A percentile compares a stretch with the other conserved stretches of the same genome.
Evolutionary conservation across 2,888 invertebrate genomes (phyloP).

Genomic region (Hymenopus coronatus): DNA sequence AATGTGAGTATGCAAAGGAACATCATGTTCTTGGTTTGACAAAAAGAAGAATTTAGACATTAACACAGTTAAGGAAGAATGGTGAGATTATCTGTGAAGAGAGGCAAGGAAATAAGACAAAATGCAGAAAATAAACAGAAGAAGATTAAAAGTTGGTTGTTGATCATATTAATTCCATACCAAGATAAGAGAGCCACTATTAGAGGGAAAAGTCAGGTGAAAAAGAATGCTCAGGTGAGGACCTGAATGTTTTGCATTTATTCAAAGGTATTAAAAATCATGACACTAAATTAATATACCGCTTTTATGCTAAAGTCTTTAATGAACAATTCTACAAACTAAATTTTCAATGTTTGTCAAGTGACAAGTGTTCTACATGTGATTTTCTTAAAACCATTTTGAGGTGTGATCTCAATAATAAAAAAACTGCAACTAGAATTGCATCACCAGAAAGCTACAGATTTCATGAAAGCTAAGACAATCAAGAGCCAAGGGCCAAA

Average conservation of each 20-base stretch:
- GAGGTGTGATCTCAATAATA: too few species aligned
- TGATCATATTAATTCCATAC: too few species aligned
- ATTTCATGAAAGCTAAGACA: not conserved
- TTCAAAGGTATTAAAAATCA: not conserved
- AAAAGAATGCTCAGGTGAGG: not conserved
- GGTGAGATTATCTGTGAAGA: too few species aligned
- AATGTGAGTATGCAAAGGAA: too few species aligned
- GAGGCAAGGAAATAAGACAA: too few species aligned
- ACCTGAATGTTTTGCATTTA: not conserved
- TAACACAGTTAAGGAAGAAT: too few species aligned
- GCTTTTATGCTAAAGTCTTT: not conserved
- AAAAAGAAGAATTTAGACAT: too few species aligned
- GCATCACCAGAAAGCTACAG: not conserved
- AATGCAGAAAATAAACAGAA: too few species aligned
- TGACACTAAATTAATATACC: not conserved
- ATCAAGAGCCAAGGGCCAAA: not conserved
- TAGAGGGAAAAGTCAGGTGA: not conserved
- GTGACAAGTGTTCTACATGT: not conserved
- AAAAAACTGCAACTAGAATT: too few species aligned
- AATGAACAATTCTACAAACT: not conserved
- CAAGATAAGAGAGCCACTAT: too few species aligned
- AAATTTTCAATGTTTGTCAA: not conserved
- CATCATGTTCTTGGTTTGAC: too few species aligned
- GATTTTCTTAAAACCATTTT: not conserved
- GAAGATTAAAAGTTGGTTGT: too few species aligned